Base-by-base conservation (phyloP, 2,797 vertebrate species). In the Acrocephalus scirpaceus region DNA sequence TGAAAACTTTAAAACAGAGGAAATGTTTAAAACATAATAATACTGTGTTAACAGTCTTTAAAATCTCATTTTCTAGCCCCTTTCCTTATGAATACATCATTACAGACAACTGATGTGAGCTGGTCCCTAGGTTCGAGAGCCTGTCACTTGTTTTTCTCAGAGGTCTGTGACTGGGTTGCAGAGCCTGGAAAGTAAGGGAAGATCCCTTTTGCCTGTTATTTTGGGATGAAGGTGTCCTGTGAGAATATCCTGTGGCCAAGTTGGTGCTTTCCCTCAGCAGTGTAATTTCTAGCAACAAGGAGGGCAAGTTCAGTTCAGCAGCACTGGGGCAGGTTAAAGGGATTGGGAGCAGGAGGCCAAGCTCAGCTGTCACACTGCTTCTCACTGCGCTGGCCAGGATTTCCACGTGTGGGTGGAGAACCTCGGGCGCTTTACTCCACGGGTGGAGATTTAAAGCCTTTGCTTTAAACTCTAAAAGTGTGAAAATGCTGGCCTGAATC, bases 21-120 rank as follows among this genome's bases (percentile, higher is more conserved):
- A 95, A 96, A 96, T 76, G 67, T 92, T 93, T 91, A 73, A 94
- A 90, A 78, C 40, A 30, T 83, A 90, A 73, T 93, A 91, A 83
- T 85, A 58, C 83, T 20, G 30, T 64, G 64, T 92, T 94, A 95
- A 92, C 67, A 83, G 91, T 83, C 75, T 92, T 91, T 57, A 87
- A 95, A 95, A 83, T 89, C 64, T 89, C 53, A 34, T 93, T 96
- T 93, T 93, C 66, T 78, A 81, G 36, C 48, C 36, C 56, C 17
- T 82, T 91, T 58, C 65, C 80, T 92, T 88, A 50, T 40, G 76
- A 90, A 50, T 76, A 64, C 30, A 12, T 71, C 60, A 48, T 87
- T 83, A 11, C 38, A 76, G 84, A 56, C 11, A 75, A 54, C 30
- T 66, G 38, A 26, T 58, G 60, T 42, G 77, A 73, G 38, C 47